Evolutionary conservation across 2,797 vertebrate species (phyloP).

Genomic region (Knipowitschia caucasica): DNA sequence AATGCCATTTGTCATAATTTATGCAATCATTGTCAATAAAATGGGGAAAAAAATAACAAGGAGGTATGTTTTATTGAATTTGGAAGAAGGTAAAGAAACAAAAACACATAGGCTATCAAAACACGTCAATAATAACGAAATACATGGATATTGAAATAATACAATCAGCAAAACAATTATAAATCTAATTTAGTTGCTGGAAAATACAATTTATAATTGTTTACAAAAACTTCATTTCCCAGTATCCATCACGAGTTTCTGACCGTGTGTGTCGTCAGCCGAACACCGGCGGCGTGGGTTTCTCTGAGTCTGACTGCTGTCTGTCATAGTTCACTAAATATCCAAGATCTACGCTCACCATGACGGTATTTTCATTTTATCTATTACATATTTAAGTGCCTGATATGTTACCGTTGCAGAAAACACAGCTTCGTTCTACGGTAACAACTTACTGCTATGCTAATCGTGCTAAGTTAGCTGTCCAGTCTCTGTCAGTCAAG

Average conservation of each 20-base stretch:
- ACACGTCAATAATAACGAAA: no score
- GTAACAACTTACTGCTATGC: constrained; percentile 40
- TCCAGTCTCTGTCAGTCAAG: constrained; percentile 15
- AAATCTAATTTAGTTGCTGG: no score
- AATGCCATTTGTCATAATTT: no score
- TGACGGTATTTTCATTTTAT: constrained; percentile 59
- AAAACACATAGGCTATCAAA: no score
- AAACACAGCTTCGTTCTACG: background rate
- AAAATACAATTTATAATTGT: no score
- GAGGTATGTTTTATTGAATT: no score
- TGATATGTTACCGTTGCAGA: background rate
- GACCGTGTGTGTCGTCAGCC: constrained; percentile 58
- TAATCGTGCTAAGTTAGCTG: constrained; percentile 44
- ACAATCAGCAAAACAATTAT: no score
- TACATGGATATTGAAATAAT: no score
- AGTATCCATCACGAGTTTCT: constrained; percentile 22
- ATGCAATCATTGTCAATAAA: no score
- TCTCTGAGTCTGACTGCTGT: constrained; percentile 24
- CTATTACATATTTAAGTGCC: background rate
- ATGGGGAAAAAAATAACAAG: no score
- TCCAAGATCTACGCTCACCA: constrained; percentile 17
- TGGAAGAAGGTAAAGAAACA: no score
- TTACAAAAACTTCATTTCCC: constrained; percentile 60
- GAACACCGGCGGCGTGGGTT: constrained; percentile 63
- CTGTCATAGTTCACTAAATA: background rate